These are phyloP conservation scores for Bos javanicus DNA, from an alignment of 2,113 vertebrate species.

Conservation along the genomic window DNA sequence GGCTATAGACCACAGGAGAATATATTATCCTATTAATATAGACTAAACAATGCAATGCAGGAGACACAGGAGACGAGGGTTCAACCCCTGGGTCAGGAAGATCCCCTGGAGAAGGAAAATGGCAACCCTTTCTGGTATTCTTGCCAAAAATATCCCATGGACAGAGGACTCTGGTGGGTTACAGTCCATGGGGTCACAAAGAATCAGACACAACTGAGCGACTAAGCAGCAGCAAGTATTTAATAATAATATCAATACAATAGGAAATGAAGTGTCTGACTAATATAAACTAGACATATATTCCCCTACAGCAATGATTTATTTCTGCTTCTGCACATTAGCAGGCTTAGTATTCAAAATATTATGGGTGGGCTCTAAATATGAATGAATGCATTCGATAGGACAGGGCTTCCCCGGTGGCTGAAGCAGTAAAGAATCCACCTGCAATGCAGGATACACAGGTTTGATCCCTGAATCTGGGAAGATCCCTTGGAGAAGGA, in stretches of 20 bases:
- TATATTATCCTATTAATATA: neutral
- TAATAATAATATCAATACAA: neutral
- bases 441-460: neutral
- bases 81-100: neutral
- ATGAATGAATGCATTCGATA: neutral
- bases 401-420: neutral
- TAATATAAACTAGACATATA: neutral
- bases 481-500: neutral
- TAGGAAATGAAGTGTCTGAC: neutral
- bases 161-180: neutral
- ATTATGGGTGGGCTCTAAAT: neutral
- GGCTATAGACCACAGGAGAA: neutral
- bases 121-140: neutral
- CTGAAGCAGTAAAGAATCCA: neutral
- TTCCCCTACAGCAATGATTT: neutral
- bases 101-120: neutral
- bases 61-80: accelerated
- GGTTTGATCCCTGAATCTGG: neutral
- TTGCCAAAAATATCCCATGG: neutral
- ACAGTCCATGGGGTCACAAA: neutral
- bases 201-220: neutral
- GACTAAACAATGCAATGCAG: neutral
- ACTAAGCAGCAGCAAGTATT: neutral
- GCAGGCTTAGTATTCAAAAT: neutral
- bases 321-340: neutral